phyloP scores from a whole-genome alignment of 2,888 invertebrate genomes.

The Schrankia costaestrigalis region DNA sequence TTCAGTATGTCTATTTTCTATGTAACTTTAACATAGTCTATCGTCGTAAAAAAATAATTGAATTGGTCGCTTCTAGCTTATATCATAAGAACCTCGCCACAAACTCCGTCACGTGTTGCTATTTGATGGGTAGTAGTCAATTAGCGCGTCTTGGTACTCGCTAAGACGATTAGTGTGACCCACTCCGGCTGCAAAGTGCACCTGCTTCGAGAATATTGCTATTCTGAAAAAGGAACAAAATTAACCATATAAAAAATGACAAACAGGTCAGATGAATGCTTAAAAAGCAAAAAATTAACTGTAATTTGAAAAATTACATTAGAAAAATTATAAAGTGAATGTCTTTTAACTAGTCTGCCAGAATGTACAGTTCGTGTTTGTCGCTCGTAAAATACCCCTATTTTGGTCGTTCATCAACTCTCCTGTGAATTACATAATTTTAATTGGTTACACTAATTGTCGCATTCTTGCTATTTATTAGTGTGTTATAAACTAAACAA shows the following conservation, averaged over 20 bases:
- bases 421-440: conserved; percentile 52
- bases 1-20: too few relatives aligned
- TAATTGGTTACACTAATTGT: conserved; percentile 50
- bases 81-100: too few relatives aligned
- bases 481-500: conserved; percentile 5
- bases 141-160: conserved; percentile 14
- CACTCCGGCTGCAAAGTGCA: conserved; percentile 19
- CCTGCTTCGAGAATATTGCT: conserved; percentile 3
- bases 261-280: not conserved
- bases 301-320: not conserved
- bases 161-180: conserved; percentile 8
- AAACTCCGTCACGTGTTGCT: too few relatives aligned
- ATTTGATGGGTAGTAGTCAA: conserved; percentile 13
- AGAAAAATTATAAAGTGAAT: conserved; percentile 2
- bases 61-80: too few relatives aligned
- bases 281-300: not conserved
- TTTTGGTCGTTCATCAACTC: conserved; percentile 52
- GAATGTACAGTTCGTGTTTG: conserved; percentile 37
- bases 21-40: too few relatives aligned
- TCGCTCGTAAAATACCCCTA: conserved; percentile 45
- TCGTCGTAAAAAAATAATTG: too few relatives aligned
- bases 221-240: not conserved
- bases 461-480: conserved; percentile 22
- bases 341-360: not conserved
- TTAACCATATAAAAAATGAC: too few relatives aligned